Conservation (phyloP, 1,140 invertebrate species). For the Muscidifurax raptorellus region DNA sequence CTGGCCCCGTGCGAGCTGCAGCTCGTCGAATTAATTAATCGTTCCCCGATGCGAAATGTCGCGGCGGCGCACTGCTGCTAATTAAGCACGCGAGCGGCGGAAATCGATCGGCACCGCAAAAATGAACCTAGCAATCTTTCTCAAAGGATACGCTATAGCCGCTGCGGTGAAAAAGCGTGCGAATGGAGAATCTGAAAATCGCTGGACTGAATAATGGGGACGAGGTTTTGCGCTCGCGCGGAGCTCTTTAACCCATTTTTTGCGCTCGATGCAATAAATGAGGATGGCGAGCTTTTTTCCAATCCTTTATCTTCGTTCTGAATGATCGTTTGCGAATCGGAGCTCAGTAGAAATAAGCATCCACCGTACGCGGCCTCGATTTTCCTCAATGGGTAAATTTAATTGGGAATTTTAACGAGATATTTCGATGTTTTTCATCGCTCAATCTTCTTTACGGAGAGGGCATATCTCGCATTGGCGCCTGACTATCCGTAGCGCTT, state of each 20-base stretch:
- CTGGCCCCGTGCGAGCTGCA: not conserved
- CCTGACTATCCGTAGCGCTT: no score
- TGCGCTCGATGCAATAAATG: no score
- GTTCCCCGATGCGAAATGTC: conserved; percentile 26
- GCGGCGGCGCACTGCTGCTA: not conserved
- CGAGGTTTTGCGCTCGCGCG: not conserved
- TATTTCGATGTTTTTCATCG: no score
- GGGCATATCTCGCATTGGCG: no score
- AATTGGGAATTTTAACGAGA: no score
- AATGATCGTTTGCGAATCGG: no score
- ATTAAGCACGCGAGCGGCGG: conserved; percentile 1
- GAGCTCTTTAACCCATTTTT: not conserved
- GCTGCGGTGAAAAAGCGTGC: not conserved
- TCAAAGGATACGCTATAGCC: not conserved
- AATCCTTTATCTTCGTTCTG: no score
- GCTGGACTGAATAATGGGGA: not conserved
- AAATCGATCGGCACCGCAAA: conserved; percentile 19
- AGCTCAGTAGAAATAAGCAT: no score
- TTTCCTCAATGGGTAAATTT: no score
- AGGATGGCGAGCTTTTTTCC: no score
- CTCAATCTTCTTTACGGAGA: no score
- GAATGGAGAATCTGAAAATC: not conserved
- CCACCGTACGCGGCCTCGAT: no score
- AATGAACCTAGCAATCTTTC: conserved; percentile 1
- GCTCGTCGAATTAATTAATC: conserved; percentile 37